Percentiles rank a stretch among this genome's conserved stretches.
These are phyloP conservation scores for Pseudopleuronectes americanus DNA, from an alignment of 2,797 vertebrate species.

Conservation along the genomic window DNA sequence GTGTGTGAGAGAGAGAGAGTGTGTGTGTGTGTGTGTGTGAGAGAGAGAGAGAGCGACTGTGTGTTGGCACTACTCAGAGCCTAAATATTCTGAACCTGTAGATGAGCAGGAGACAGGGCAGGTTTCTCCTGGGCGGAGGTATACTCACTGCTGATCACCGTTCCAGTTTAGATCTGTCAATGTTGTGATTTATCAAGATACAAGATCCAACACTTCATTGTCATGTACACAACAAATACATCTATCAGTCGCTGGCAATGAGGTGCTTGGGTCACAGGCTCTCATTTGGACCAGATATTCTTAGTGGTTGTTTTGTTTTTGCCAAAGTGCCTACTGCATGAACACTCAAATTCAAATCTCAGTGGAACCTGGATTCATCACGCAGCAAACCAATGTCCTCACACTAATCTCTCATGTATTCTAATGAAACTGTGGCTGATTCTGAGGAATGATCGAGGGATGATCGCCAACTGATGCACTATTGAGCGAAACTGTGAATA, in stretches of 20 bases:
- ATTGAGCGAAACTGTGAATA: conserved; percentile 75
- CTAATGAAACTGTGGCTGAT: conserved; percentile 29
- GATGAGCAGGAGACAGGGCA: neutral
- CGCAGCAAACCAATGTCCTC: conserved; percentile 2
- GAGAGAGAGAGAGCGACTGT: neutral
- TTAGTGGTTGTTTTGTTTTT: conserved; percentile 26
- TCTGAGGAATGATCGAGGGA: conserved; percentile 34
- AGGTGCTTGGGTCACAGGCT: too few relatives aligned
- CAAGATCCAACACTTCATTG: too few relatives aligned
- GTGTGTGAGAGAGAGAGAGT: neutral
- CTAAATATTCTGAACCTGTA: conserved; percentile 24
- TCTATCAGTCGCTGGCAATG: too few relatives aligned
- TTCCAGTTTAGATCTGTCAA: conserved; percentile 12
- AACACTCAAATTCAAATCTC: conserved; percentile 20
- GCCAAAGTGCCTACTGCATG: conserved; percentile 60
- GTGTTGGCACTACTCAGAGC: neutral
- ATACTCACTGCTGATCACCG: neutral
- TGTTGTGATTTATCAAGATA: neutral
- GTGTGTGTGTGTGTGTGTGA: conserved; percentile 6
- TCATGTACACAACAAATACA: too few relatives aligned
- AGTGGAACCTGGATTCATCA: neutral
- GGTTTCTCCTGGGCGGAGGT: neutral
- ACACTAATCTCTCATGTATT: conserved; percentile 11
- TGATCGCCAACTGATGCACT: conserved; percentile 64
- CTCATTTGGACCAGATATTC: conserved; percentile 6